Base-by-base conservation (phyloP, 1,140 invertebrate species). In the Drosophila gunungcola region DNA sequence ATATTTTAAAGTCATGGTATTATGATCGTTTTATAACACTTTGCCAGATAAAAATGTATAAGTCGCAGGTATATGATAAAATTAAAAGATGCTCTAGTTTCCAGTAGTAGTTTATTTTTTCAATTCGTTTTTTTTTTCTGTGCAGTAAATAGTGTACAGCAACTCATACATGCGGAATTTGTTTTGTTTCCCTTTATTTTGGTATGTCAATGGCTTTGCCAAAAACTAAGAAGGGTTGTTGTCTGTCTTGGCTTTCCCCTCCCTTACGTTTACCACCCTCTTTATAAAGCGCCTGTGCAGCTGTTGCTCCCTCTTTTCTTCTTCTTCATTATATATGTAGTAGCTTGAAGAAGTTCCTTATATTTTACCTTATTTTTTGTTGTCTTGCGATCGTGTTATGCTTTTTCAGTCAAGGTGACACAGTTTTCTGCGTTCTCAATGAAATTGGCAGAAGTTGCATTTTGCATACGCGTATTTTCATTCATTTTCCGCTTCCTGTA, bases 401-500 rank as follows among this genome's bases (percentile, higher is more conserved):
- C n/a, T 61, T 61, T 43, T 27, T 13, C 16, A 41, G 45, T 65
- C 82, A 82, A 82, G 70, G 69, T 86, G 83, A 88, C 83, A 88
- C 76, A 88, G 84, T 83, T 88, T 21, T 78, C 11, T 52, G 49
- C 45, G 58, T 56, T 13, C 49, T 81, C 78, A 86, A 81, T 83
- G 79, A 56, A 83, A 63, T 64, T 68, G 69, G 63, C 56, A 52
- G 41, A 73, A 56, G 62, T 79, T 36, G 49, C 48, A 63, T 83
- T 80, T 74, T 74, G 62, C 65, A 88, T 80, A 78, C 53, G 68
- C 43, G 65, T 82, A 82, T 72, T 82, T 77, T 82, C 80, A 89
- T 88, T 82, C 64, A 84, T 70, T 90, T 80, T 54, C 65, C 77
- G 57, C 58, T 89, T 89, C 84, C 84, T 84, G 80, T 74, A 63